Percentiles rank a stretch among this genome's conserved stretches.
Conservation (phyloP, 2,888 invertebrate genomes). For the Acleris literana region DNA sequence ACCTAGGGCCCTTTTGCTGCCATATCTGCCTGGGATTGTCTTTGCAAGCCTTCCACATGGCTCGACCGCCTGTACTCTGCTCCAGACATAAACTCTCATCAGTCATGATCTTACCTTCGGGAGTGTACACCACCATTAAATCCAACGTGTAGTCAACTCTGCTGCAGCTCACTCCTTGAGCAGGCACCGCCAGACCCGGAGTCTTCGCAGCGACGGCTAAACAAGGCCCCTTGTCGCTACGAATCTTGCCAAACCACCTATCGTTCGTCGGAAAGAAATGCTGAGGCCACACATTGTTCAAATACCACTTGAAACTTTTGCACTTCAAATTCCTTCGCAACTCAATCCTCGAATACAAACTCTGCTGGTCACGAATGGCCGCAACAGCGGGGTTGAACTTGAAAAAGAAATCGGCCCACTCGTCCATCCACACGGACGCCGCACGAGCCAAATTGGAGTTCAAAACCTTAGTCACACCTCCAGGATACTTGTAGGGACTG, state of each 20-base stretch:
- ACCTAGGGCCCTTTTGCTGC: constrained; percentile 80
- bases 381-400: constrained; percentile 91
- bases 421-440: constrained; percentile 99
- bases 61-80: constrained; percentile 82
- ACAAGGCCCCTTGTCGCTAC: constrained; percentile 73
- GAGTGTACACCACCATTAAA: constrained; percentile 89
- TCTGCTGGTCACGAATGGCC: constrained; percentile 82
- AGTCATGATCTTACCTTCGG: constrained; percentile 89
- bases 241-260: constrained; percentile 94
- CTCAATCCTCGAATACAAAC: constrained; percentile 85
- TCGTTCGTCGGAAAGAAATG: constrained; percentile 96
- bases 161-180: constrained; percentile 86
- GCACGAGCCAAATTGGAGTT: constrained; percentile 96
- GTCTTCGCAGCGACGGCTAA: constrained; percentile 74
- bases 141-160: constrained; percentile 79
- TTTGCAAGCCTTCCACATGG: constrained; percentile 88
- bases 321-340: constrained; percentile 89
- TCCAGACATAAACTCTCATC: constrained; percentile 95
- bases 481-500: constrained; percentile 97
- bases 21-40: constrained; percentile 88
- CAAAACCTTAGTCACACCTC: constrained; percentile 94
- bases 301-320: constrained; percentile 96
- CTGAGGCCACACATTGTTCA: constrained; percentile 97
- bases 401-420: constrained; percentile 96
- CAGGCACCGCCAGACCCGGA: constrained; percentile 88